Conservation (phyloP, 2,888 invertebrate genomes). For the Lasius fuliginosus region DNA sequence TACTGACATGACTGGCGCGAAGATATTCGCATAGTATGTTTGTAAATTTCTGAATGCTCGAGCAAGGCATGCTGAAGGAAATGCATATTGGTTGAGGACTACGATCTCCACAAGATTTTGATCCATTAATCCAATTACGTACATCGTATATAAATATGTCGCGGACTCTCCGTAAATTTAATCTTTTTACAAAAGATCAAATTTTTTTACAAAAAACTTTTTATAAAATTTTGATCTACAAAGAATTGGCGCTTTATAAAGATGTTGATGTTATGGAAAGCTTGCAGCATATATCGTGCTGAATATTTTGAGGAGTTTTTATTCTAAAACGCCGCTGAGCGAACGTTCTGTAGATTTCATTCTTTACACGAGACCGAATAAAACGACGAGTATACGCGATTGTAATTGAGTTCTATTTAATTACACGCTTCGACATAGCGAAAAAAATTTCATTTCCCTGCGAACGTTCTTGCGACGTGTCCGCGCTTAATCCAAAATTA, state of each 20-base stretch:
- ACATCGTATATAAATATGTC: not conserved
- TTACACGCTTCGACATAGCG: constrained; percentile 16
- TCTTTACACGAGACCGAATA: constrained; percentile 2
- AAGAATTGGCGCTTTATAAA: not conserved
- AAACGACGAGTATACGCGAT: constrained; percentile 1
- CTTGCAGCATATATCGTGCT: not conserved
- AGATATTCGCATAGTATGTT: constrained; percentile 38
- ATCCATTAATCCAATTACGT: not conserved
- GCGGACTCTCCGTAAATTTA: not conserved
- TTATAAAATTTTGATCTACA: not conserved
- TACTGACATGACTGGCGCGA: constrained; percentile 25
- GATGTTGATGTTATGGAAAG: not conserved
- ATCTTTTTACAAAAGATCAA: not conserved
- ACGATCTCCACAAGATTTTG: not conserved
- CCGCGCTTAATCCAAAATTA: constrained; percentile 48
- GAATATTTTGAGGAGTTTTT: not conserved
- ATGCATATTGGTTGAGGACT: constrained; percentile 6
- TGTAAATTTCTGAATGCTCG: constrained; percentile 28
- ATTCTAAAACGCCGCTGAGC: not conserved
- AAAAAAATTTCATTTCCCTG: constrained; percentile 48
- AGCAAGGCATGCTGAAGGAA: constrained; percentile 1
- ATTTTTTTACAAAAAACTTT: not conserved
- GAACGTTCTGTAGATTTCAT: not conserved
- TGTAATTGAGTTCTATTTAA: constrained; percentile 45
- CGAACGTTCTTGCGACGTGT: constrained; percentile 22